Base-by-base conservation (phyloP, 2,113 vertebrate genomes). In the Elgaria multicarinata region DNA sequence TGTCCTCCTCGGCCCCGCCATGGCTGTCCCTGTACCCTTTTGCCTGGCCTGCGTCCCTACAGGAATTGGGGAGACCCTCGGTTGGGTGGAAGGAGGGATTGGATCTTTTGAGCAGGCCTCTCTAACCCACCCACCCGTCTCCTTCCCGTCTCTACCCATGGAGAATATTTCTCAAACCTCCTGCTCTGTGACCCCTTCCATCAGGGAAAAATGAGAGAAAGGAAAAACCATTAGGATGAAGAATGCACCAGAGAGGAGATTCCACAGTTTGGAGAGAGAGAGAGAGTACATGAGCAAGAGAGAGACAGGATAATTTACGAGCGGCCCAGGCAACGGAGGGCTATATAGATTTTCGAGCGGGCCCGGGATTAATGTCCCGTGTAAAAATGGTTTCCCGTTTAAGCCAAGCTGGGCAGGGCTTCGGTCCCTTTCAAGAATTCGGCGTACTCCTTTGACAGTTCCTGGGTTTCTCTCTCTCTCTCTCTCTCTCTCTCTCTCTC, bases 21-120 rank as follows among this genome's bases (percentile, higher is more conserved):
- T 97, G 96, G 93, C 97, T 97, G 97, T 98, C 97, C 97, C 98
- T 97, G 97, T 96, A 97, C 97, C 97, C 96, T 95, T 97, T 97
- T 97, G 97, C 97, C 96, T 26, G 87, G 79, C 92, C 94, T 87
- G 95, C 92, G 10, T 90, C 95, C 95, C 95, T 67, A 93, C 89
- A 82, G 95, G 94, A 95, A 96, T 97, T 95, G 82, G 94, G 95
- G 96, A 95, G 95, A 95, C 95, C 94, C 97, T 97, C 74, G 6
- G 24, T 16, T 86, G 93, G 81, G 96, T 95, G 95, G 87, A 95
- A 93, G 93, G 92, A 92, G 93, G 93, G 91, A 92, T 94, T 93
- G 81, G 91, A 92, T 95, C 96, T 93, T 93, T 24, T 28, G 5
- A 1, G 46, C 31, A 1, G 77, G 33, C n/a, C 50, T 33, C 46